Evolutionary conservation across 1,140 invertebrate species (phyloP).

Genomic region (Rhagoletis pomonella): DNA sequence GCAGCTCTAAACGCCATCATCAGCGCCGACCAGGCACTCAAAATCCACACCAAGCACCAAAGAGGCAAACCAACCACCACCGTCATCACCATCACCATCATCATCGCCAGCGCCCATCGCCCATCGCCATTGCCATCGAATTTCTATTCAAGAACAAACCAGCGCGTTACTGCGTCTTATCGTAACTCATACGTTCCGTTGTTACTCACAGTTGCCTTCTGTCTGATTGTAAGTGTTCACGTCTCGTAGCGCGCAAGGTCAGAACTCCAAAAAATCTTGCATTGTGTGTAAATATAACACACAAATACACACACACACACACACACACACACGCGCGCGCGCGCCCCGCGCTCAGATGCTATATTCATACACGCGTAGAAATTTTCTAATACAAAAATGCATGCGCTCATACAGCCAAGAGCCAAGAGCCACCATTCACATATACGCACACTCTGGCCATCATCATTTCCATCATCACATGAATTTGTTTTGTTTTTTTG

Average conservation of each 20-base stretch:
- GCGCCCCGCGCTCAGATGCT: too few species aligned
- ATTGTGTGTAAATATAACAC: background rate
- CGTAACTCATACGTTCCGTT: constrained; percentile 6
- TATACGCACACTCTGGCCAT: background rate
- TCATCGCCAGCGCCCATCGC: background rate
- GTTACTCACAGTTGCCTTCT: constrained; percentile 49
- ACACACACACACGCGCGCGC: background rate
- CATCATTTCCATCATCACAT: background rate
- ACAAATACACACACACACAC: background rate
- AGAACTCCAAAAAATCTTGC: constrained; percentile 46
- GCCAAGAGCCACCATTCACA: background rate
- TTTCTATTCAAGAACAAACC: background rate
- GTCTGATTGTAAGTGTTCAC: constrained; percentile 50
- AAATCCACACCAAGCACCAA: constrained; percentile 3
- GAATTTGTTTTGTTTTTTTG: background rate
- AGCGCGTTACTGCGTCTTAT: constrained; percentile 26
- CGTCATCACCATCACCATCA: too few species aligned
- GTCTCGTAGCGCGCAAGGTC: constrained; percentile 54
- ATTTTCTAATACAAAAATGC: constrained; percentile 23
- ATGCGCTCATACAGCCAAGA: background rate
- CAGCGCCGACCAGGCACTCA: constrained; percentile 2
- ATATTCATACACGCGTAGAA: background rate
- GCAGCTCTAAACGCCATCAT: background rate
- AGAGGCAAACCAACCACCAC: background rate
- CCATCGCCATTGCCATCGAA: background rate